Conservation (phyloP, 2,888 invertebrate genomes). For the Monoplex corrugatus region DNA sequence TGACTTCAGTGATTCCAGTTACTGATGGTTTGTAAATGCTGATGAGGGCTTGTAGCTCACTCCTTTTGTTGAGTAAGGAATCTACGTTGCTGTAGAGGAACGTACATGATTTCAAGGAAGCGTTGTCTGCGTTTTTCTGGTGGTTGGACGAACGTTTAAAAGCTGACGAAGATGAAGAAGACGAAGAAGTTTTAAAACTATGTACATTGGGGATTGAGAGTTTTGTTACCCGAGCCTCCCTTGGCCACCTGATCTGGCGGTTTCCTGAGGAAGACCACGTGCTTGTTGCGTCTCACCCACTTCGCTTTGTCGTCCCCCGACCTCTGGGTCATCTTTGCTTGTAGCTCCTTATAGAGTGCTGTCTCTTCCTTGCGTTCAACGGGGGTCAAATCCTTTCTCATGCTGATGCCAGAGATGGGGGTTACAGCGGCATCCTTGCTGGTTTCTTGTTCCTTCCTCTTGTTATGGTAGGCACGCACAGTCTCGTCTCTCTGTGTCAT, state of each 20-base stretch:
- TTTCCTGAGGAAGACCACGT: background rate
- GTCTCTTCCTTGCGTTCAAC: background rate
- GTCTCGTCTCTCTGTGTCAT: background rate
- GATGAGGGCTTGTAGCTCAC: too few relatives aligned
- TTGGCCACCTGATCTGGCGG: background rate
- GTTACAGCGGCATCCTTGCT: background rate
- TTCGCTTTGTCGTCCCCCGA: slow-evolving; percentile 2
- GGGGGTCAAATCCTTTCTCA: background rate
- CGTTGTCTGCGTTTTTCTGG: slow-evolving; percentile 6
- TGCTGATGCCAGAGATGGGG: background rate
- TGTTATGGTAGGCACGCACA: background rate
- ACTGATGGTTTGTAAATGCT: too few relatives aligned
- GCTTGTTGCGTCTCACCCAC: background rate
- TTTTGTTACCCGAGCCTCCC: background rate
- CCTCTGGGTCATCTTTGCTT: background rate
- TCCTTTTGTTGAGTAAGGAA: too few relatives aligned
- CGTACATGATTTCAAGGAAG: too few relatives aligned
- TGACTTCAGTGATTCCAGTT: too few relatives aligned
- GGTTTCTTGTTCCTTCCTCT: background rate
- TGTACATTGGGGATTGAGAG: background rate
- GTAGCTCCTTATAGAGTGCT: background rate
- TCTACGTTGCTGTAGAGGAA: too few relatives aligned
- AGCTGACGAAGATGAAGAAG: background rate
- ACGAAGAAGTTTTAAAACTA: background rate
- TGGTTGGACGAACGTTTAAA: background rate